A percentile compares a stretch with the other conserved stretches of the same genome.
Evolutionary conservation across 2,113 vertebrate genomes (phyloP).

Genomic region (Datnioides undecimradiatus): DNA sequence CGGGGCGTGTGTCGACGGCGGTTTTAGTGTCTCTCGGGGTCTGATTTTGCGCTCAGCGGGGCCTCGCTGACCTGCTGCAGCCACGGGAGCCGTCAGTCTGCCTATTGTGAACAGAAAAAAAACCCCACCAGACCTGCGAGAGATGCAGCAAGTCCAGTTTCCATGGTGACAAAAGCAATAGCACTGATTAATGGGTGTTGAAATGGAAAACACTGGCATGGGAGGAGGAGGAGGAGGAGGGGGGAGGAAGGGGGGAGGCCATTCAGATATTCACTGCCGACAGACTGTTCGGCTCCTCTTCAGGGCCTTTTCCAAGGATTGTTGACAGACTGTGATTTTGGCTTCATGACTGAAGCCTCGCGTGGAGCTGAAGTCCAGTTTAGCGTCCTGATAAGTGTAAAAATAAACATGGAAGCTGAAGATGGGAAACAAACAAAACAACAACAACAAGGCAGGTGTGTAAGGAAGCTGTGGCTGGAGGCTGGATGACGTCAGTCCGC

Average conservation of each 20-base stretch:
- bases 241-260: background rate
- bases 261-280: constrained; percentile 51
- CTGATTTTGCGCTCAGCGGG: constrained; percentile 21
- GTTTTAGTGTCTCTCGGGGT: constrained; percentile 29
- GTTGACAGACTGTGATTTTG: background rate
- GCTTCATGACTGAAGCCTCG: background rate
- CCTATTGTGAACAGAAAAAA: constrained; percentile 45
- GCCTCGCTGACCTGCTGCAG: constrained; percentile 61
- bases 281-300: constrained; percentile 8
- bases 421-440: background rate
- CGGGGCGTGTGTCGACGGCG: background rate
- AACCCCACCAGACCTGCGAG: constrained; percentile 56
- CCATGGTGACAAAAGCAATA: constrained; percentile 86
- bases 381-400: too few relatives aligned
- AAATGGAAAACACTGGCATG: constrained; percentile 66
- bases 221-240: constrained; percentile 3
- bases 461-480: background rate
- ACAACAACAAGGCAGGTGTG: constrained; percentile 12
- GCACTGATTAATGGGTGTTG: constrained; percentile 79
- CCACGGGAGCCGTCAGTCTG: constrained; percentile 61
- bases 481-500: constrained; percentile 44
- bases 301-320: background rate
- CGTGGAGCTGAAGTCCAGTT: background rate
- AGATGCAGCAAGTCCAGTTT: constrained; percentile 84
- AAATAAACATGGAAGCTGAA: too few relatives aligned